Evolutionary conservation across 2,797 vertebrate genomes (phyloP), one percentile per base, ranked within the genome.

Genomic region (Arrhamphus sclerolepis): DNA sequence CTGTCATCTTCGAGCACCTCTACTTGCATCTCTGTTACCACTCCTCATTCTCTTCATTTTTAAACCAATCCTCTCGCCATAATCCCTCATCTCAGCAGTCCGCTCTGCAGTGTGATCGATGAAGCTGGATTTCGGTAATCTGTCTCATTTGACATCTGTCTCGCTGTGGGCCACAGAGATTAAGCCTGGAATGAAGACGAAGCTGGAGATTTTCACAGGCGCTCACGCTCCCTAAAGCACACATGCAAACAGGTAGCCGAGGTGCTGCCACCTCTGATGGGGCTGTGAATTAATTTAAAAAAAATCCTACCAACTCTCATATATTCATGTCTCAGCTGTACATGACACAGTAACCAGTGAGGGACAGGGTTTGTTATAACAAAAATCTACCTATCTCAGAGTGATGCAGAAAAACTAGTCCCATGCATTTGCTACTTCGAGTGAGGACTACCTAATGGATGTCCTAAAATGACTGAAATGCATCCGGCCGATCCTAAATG

Each of bases 111-210:
- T 39, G 47, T 87, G 85, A 90, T 90, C 70, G 75, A 91, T 89
- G 83, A 62, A 62, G 78, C 81, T 62, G 81, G 78, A 86, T 86
- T 80, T 75, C 41, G 19, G 76, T 79, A 77, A 89, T 90, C 89
- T 68, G 75, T 85, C 84, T 88, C 74, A 80, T 82, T 85, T 89
- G 88, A 89, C 77, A 80, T 82, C 71, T 46, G 72, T 82, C 75
- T 81, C 66, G 31, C 44, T 34, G 70, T 66, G 18, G 49, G 73
- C 78, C 72, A 62, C 34, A 76, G 77, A 86, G 80, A 78, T 78
- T 82, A 81, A 67, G 71, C 47, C 66, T 62, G 54, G 61, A 84
- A 82, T 57, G 65, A 75, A 66, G 64, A 69, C 74, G 76, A 55
- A 70, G 63, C 71, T 26, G 21, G 57, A 83, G 54, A 66, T 74